Conservation (phyloP, 2,113 vertebrate genomes). For the Cyphomyrus discorhynchus region DNA sequence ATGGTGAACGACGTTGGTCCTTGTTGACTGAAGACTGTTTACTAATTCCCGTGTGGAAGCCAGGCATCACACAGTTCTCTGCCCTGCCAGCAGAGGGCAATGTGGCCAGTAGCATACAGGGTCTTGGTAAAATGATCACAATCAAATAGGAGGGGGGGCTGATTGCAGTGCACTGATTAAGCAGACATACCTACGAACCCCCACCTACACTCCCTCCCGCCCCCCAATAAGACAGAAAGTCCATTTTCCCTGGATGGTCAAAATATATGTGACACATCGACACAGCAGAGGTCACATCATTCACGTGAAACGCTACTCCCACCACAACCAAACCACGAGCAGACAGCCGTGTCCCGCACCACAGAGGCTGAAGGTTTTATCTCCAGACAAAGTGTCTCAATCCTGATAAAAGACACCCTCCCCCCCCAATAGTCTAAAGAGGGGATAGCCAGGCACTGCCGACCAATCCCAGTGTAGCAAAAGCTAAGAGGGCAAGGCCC, state of each 20-base stretch:
- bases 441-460: background rate
- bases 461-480: background rate
- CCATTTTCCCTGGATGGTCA: background rate
- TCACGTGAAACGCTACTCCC: slow-evolving; percentile 20
- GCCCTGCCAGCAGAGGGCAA: background rate
- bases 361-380: background rate
- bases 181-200: background rate
- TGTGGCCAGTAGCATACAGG: background rate
- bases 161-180: background rate
- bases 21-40: background rate
- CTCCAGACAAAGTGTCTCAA: background rate
- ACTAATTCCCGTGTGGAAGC: background rate
- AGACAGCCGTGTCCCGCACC: background rate
- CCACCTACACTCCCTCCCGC: background rate
- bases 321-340: background rate
- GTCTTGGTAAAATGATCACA: background rate
- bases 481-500: background rate
- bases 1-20: background rate
- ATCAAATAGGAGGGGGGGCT: background rate
- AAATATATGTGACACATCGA: background rate
- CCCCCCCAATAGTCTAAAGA: background rate
- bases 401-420: background rate
- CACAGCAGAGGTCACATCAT: slow-evolving; percentile 5
- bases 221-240: background rate
- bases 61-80: background rate